Evolutionary conservation across 2,797 vertebrate genomes (phyloP).

Genomic region (Protonibea diacanthus): DNA sequence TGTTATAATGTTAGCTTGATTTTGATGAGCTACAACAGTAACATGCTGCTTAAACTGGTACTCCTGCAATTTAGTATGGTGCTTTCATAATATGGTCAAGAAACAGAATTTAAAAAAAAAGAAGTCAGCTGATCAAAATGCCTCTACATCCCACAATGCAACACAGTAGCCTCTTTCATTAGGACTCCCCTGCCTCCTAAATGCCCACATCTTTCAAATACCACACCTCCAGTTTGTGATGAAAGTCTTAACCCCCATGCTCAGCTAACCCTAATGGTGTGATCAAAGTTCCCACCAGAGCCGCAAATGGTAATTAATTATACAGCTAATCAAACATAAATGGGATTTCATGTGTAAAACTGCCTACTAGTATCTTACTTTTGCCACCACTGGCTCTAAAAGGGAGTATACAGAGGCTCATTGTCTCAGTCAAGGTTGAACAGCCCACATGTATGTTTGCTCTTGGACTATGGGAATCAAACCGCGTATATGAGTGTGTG

Average conservation of each 20-base stretch:
- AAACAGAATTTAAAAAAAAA: not conserved
- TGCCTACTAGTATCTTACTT: not conserved
- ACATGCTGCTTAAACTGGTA: not conserved
- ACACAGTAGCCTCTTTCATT: not conserved
- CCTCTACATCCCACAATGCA: not conserved
- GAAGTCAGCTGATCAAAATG: too few species aligned
- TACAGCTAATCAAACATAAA: not conserved
- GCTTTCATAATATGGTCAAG: not conserved
- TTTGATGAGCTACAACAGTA: not conserved
- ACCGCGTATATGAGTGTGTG: not conserved
- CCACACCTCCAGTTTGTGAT: not conserved
- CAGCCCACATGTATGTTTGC: constrained; percentile 13
- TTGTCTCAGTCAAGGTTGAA: constrained; percentile 50
- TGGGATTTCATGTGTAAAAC: not conserved
- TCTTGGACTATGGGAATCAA: constrained; percentile 33
- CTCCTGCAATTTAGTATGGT: not conserved
- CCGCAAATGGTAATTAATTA: too few species aligned
- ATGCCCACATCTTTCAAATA: not conserved
- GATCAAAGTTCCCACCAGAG: too few species aligned
- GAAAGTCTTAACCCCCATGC: not conserved
- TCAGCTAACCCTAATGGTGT: not conserved
- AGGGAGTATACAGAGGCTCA: constrained; percentile 18
- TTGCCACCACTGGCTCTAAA: not conserved
- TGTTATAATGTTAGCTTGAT: not conserved
- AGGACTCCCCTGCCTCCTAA: not conserved